These are phyloP conservation scores for Hyles euphorbiae DNA, from an alignment of 1,140 invertebrate species.

Conservation along the genomic window DNA sequence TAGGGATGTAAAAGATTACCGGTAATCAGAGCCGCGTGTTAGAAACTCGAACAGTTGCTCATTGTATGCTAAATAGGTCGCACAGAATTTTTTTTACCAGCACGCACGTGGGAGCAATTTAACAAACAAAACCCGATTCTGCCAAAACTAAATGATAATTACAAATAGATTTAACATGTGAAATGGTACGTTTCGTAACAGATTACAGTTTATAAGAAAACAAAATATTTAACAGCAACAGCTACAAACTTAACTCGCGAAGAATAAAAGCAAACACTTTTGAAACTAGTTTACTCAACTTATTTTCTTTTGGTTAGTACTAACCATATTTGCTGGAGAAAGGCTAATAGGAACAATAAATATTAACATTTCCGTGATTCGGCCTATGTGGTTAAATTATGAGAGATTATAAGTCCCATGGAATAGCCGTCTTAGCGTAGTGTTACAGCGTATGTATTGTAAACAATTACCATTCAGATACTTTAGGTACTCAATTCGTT, in stretches of 20 bases:
- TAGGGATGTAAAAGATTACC: slow-evolving; percentile 25
- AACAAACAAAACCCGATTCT: slow-evolving; percentile 13
- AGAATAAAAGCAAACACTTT: slow-evolving; percentile 9
- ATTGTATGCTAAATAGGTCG: slow-evolving; percentile 38
- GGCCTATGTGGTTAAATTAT: too few relatives aligned
- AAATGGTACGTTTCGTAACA: slow-evolving; percentile 1
- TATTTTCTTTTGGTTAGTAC: not conserved
- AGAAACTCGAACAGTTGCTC: slow-evolving; percentile 27
- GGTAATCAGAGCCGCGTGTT: slow-evolving; percentile 40
- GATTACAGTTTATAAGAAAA: slow-evolving; percentile 6
- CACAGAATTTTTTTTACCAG: slow-evolving; percentile 16
- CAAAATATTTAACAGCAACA: slow-evolving; percentile 9
- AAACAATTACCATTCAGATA: too few relatives aligned
- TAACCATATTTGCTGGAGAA: too few relatives aligned
- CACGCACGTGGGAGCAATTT: slow-evolving; percentile 12
- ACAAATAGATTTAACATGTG: too few relatives aligned
- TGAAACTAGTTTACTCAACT: slow-evolving; percentile 10
- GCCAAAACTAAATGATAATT: slow-evolving; percentile 2
- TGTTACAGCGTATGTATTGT: too few relatives aligned
- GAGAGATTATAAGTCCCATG: too few relatives aligned
- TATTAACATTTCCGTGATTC: too few relatives aligned
- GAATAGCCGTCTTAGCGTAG: too few relatives aligned
- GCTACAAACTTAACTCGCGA: not conserved
- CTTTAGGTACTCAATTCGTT: too few relatives aligned
- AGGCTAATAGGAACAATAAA: too few relatives aligned